Evolutionary conservation across 2,888 invertebrate species (phyloP), one percentile per base, ranked within the genome.

Genomic region (Lepeophtheirus nordmannii): DNA sequence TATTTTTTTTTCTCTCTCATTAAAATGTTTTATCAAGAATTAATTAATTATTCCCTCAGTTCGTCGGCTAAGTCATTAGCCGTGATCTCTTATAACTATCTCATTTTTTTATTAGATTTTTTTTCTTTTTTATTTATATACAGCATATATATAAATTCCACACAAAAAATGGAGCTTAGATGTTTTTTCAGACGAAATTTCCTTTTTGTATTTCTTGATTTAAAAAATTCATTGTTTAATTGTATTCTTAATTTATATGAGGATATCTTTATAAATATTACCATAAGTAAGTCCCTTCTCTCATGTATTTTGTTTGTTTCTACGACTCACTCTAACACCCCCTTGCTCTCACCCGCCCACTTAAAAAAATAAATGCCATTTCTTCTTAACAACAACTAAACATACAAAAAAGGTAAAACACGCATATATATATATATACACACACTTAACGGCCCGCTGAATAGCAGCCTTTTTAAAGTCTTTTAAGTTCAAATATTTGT

Each of bases 91-190:
- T 46, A 46, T 17, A 14, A 46, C 53, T 46, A 46, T 46, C 53
- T 46, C 53, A 46, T 46, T 46, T 46, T 46, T 46, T 46, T 46
- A 46, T 46, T 46, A 46, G 53, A 46, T 46, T 46, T 46, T 46
- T 17, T 17, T 17, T 17, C 14, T 46, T 46, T 41, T 46, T 46
- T 46, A 46, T 46, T 46, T 46, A 46, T 46, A 46, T 46, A n/a
- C 14, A n/a, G 17, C 53, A n/a, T n/a, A 14, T 46, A 46, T 46
- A 17, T 17, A n/a, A 17, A 14, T 46, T 14, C 53, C 14, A 46
- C 53, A 46, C 53, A 46, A 14, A n/a, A 46, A 46, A 46, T n/a
- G 53, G 53, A 46, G 53, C 53, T 46, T 46, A 46, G 53, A 30
- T 46, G 8, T 46, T 46, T 17, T 17, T 17, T 8, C 53, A 14